These are phyloP conservation scores for Diacarnus erythraeanus DNA, from an alignment of 37 sponge, comb jelly and placozoan genomes.

Conservation along the genomic window DNA sequence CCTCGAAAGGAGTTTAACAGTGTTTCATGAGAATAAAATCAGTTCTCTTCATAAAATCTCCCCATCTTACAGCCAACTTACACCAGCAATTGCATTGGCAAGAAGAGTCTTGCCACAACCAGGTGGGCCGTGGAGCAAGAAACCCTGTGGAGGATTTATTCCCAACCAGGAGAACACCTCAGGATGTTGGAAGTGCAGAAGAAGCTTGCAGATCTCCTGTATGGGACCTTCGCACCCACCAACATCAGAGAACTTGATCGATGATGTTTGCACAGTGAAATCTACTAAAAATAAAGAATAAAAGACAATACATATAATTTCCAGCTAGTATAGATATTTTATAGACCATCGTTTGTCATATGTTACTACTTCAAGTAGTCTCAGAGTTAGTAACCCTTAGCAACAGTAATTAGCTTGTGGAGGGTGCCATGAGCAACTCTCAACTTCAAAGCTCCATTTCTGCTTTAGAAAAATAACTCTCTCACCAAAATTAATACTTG, in stretches of 20 bases:
- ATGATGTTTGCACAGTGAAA: conserved; percentile 45
- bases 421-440: too few species aligned
- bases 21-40: too few species aligned
- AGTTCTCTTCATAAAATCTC: not conserved
- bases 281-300: conserved; percentile 24
- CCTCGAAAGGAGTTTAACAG: too few species aligned
- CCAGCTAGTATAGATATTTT: too few species aligned
- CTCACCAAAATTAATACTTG: too few species aligned
- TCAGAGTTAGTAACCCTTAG: too few species aligned
- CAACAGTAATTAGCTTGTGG: too few species aligned
- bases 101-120: conserved; percentile 98
- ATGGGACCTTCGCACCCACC: conserved; percentile 52
- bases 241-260: conserved; percentile 53
- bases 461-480: too few species aligned
- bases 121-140: conserved; percentile 97
- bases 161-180: conserved; percentile 85
- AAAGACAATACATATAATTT: conserved; percentile 14
- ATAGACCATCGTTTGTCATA: too few species aligned
- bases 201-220: conserved; percentile 75
- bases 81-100: conserved; percentile 96
- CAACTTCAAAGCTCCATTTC: too few species aligned
- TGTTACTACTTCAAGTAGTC: too few species aligned
- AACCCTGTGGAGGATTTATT: conserved; percentile 78
- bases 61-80: conserved; percentile 13
- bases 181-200: conserved; percentile 84